phyloP scores from a whole-genome alignment of 37 sponge, comb jelly and placozoan genomes.

The Geodia barretti region DNA sequence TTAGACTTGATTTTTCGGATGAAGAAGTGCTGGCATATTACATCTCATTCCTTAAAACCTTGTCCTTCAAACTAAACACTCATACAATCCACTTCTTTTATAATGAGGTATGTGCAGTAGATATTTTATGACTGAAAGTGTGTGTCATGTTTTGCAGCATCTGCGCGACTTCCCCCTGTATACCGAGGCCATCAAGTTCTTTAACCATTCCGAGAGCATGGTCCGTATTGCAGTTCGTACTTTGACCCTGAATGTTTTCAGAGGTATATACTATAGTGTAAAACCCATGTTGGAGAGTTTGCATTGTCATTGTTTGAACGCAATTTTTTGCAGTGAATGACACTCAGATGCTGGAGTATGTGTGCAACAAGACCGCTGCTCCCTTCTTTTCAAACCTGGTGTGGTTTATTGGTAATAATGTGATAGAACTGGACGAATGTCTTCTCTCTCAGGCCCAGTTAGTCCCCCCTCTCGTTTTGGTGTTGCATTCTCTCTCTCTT shows the following conservation, averaged over 20 bases:
- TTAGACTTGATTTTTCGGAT: constrained; percentile 94
- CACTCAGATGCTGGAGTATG: constrained; percentile 70
- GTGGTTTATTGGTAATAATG: constrained; percentile 96
- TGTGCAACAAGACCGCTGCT: constrained; percentile 90
- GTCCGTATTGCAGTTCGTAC: constrained; percentile 98
- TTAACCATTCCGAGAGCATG: constrained; percentile 97
- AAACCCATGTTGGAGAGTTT: background rate
- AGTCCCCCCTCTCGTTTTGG: constrained; percentile 4
- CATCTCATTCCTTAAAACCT: constrained; percentile 98
- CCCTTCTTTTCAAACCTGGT: constrained; percentile 96
- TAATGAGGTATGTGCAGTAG: constrained; percentile 90
- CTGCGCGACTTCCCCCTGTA: constrained; percentile 97
- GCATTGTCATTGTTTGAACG: background rate
- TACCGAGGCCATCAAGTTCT: constrained; percentile 99
- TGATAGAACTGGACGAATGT: constrained; percentile 90
- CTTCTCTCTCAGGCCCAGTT: constrained; percentile 77
- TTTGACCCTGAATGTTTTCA: constrained; percentile 95
- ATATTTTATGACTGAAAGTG: constrained; percentile 1
- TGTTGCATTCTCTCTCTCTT: background rate
- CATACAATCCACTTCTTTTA: constrained; percentile 99
- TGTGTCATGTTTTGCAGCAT: too few relatives aligned
- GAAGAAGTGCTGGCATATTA: constrained; percentile 99
- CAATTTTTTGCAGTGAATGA: constrained; percentile 66
- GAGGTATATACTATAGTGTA: constrained; percentile 71
- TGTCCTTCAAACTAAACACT: constrained; percentile 93